A percentile compares a stretch with the other conserved stretches of the same genome.
Evolutionary conservation across 2,888 invertebrate species (phyloP).

Genomic region (Lacanobia wlatinum): DNA sequence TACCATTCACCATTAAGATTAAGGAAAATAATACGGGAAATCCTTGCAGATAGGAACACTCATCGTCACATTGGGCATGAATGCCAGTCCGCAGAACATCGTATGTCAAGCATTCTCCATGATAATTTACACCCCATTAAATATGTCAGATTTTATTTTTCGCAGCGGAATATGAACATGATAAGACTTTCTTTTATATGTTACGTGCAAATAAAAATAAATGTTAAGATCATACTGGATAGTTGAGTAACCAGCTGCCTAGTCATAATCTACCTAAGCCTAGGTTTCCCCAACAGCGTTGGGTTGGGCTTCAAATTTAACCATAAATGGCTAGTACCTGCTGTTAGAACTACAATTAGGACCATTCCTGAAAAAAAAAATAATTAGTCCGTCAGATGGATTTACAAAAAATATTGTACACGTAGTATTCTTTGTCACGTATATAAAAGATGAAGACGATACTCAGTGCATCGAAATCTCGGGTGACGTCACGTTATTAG

Average conservation of each 20-base stretch:
- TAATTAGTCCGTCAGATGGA: no score
- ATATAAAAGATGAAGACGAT: no score
- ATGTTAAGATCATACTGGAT: not conserved
- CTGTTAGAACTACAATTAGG: no score
- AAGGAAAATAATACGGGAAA: slow-evolving; percentile 33
- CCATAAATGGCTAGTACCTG: not conserved
- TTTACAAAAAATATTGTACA: no score
- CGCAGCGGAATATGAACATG: not conserved
- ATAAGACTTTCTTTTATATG: not conserved
- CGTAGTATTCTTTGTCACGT: no score
- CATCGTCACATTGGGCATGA: slow-evolving; percentile 28
- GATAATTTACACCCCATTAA: slow-evolving; percentile 50
- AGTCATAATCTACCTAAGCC: not conserved
- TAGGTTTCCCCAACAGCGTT: no score
- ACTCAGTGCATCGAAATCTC: no score
- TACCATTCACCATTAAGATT: slow-evolving; percentile 7
- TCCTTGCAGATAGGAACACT: not conserved
- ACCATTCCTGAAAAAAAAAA: no score
- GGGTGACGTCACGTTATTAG: no score
- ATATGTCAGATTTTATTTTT: slow-evolving; percentile 22
- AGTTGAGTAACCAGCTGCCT: not conserved
- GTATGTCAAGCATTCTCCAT: slow-evolving; percentile 37
- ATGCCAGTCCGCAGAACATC: slow-evolving; percentile 10
- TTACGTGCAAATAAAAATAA: no score
- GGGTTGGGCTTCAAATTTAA: not conserved